Percentiles rank a stretch among this genome's conserved stretches.
These are phyloP conservation scores for Aurelia sp. DNA, from an alignment of 30 jellyfish, hydroid and myxozoan genomes.

Conservation along the genomic window DNA sequence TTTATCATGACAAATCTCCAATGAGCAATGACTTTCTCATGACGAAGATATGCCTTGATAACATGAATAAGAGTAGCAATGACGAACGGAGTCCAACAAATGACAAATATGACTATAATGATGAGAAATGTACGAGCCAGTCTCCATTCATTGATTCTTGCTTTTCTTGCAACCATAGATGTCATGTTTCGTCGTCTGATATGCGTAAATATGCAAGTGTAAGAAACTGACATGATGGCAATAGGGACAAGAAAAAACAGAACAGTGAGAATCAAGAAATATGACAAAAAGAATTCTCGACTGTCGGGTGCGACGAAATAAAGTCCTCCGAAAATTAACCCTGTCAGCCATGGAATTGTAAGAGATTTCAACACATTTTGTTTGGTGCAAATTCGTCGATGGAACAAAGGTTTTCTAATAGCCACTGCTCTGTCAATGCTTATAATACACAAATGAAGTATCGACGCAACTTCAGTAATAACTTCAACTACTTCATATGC, in stretches of 20 bases:
- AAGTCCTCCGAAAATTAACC: background rate
- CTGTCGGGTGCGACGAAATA: conserved; percentile 8
- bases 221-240: conserved; percentile 1
- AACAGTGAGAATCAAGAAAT: conserved; percentile 5
- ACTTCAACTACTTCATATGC: background rate
- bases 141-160: conserved; percentile 11
- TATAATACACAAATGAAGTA: conserved; percentile 25
- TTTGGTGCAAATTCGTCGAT: background rate
- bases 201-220: background rate
- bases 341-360: conserved; percentile 14
- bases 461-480: conserved; percentile 9
- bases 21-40: background rate
- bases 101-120: background rate
- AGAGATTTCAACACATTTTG: background rate
- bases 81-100: conserved; percentile 44
- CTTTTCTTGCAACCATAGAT: too few species aligned
- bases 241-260: conserved; percentile 10
- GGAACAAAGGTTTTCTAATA: conserved; percentile 14
- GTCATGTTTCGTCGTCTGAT: conserved; percentile 11
- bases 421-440: conserved; percentile 46
- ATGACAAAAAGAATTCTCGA: background rate
- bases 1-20: conserved; percentile 17
- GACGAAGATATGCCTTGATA: background rate
- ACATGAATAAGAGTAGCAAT: background rate
- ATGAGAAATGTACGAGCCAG: conserved; percentile 9